Evolutionary conservation across 2,797 vertebrate species (phyloP), one percentile per base, ranked within the genome.

Genomic region (Taeniopygia guttata): DNA sequence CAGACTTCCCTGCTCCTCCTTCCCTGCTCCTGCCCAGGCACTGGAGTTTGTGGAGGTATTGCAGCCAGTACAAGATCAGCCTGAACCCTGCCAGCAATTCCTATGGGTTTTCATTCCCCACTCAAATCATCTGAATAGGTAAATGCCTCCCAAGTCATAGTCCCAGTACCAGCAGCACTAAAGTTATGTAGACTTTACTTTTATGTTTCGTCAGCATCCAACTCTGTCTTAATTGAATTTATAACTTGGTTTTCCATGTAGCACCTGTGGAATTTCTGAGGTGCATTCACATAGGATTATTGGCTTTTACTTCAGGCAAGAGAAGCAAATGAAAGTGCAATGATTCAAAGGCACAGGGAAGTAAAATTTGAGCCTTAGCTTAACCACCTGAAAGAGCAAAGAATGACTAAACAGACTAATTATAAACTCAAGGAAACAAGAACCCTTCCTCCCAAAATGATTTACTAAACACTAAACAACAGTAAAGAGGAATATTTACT

Each of bases 221-320:
- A 11, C 32, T 69, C 64, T 43, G 11, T 19, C 43, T 78, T 32
- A 76, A 79, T 63, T 86, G 49, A 77, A 59, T 78, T 85, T 75
- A 22, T 36, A 69, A 69, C 51, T 18, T 43, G n/a, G 45, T 72
- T 87, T 93, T 92, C 78, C 21, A 3, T 19, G 38, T 59, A 79
- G 54, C 56, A 85, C 49, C 66, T 84, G 30, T 59, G 51, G 83
- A 93, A 89, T 88, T 85, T 87, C 54, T 68, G 40, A 83, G 64
- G 23, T 17, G 8, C 40, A 78, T 92, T 93, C 83, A 58, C 58
- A 45, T 19, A 72, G 22, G 20, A 92, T 89, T 89, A 85, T 20
- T 87, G 51, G 54, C n/a, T 93, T 93, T 87, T 74, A 89, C 58
- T 95, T 95, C 76, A 78, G 87, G 68, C 75, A 75, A 89, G 43